Evolutionary conservation across 2,888 invertebrate species (phyloP).

Genomic region (Bimastos eiseni): DNA sequence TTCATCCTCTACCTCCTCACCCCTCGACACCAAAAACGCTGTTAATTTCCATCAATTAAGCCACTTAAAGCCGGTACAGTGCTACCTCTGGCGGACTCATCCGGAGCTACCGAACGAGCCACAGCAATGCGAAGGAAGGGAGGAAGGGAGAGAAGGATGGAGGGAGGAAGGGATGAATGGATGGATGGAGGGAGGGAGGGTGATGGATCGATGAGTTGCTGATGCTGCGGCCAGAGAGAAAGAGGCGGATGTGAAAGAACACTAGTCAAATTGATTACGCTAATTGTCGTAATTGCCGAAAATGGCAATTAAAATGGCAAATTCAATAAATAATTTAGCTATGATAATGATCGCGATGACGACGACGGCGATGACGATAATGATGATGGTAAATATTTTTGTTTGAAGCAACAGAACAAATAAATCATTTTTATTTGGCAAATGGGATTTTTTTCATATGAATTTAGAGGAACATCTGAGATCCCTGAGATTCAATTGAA

Average conservation of each 20-base stretch:
- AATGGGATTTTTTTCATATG: too few relatives aligned
- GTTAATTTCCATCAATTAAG: constrained; percentile 6
- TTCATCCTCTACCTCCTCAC: background rate
- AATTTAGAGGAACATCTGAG: too few relatives aligned
- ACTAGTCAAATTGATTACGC: background rate
- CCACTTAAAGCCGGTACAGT: background rate
- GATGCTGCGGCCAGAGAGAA: background rate
- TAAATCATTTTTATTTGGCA: too few relatives aligned
- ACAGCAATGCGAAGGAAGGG: background rate
- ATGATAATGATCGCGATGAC: background rate
- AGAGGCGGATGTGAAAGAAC: background rate
- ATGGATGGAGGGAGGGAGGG: too few relatives aligned
- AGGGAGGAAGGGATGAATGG: background rate
- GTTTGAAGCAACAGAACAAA: background rate
- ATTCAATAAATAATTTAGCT: background rate
- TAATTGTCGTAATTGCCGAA: background rate
- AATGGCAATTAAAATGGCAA: background rate
- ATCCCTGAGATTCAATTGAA: too few relatives aligned
- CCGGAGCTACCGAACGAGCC: background rate
- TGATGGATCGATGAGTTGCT: too few relatives aligned
- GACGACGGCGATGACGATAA: background rate
- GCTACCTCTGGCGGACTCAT: background rate
- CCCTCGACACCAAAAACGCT: background rate
- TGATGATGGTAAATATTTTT: background rate
- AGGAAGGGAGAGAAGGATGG: background rate